phyloP scores from a whole-genome alignment of 2,113 vertebrate genomes.

The Passerina amoena region DNA sequence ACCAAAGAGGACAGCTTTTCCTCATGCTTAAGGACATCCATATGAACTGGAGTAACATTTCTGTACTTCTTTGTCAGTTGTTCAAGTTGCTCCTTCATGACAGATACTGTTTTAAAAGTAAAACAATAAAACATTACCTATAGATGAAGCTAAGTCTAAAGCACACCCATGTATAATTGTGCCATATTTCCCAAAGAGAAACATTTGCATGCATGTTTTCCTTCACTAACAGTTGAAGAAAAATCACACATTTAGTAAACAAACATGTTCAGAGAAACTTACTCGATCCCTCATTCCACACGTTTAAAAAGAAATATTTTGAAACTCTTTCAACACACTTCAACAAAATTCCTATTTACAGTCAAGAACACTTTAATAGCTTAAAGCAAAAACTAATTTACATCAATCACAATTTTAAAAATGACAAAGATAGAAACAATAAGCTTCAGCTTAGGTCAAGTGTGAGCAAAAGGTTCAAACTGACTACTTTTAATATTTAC shows the following conservation, averaged over 20 bases:
- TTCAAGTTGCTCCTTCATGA: slow-evolving; percentile 83
- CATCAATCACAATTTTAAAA: neutral
- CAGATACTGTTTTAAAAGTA: slow-evolving; percentile 78
- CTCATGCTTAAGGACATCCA: slow-evolving; percentile 83
- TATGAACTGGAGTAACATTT: slow-evolving; percentile 80
- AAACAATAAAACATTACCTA: neutral
- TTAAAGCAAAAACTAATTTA: neutral
- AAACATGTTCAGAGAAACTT: neutral
- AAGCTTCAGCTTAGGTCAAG: neutral
- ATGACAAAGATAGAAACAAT: neutral
- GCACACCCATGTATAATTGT: neutral
- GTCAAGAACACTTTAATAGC: neutral
- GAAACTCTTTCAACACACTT: neutral
- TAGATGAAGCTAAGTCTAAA: neutral
- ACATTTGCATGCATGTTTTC: neutral
- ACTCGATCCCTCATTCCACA: neutral
- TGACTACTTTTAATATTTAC: neutral
- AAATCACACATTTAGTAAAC: neutral
- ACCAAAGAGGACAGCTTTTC: slow-evolving; percentile 83
- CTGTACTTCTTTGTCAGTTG: slow-evolving; percentile 81
- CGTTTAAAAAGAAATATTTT: neutral
- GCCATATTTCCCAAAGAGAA: neutral
- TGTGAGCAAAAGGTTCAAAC: neutral
- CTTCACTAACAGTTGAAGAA: neutral
- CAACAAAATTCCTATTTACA: neutral